A percentile compares a stretch with the other conserved stretches of the same genome.
Conservation (phyloP, 1,140 invertebrate species). For the Drosophila ambigua region DNA sequence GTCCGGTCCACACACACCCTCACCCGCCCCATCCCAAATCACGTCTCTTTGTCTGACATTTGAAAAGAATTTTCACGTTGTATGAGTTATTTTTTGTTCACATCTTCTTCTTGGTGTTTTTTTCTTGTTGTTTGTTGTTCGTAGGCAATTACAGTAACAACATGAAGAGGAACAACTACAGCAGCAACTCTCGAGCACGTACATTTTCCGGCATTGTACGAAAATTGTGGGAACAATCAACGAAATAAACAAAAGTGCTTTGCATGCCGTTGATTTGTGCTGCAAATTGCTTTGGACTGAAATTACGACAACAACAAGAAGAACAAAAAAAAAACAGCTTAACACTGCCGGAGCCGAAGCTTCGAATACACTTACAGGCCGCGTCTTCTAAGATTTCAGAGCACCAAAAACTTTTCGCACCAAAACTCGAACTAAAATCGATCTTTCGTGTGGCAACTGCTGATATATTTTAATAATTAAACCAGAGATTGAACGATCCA, state of each 20-base stretch:
- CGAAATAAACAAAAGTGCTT: constrained; percentile 75
- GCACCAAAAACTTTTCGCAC: too few species aligned
- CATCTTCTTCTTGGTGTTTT: constrained; percentile 34
- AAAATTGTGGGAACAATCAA: constrained; percentile 82
- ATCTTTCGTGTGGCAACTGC: too few species aligned
- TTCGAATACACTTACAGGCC: constrained; percentile 4
- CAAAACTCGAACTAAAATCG: too few species aligned
- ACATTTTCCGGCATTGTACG: constrained; percentile 79
- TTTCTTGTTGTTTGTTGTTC: constrained; percentile 33
- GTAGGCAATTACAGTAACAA: constrained; percentile 72
- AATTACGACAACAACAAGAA: constrained; percentile 35
- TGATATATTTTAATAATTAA: too few species aligned
- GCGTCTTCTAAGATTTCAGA: too few species aligned
- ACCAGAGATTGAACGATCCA: too few species aligned
- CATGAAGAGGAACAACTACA: constrained; percentile 29
- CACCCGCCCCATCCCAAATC: neutral
- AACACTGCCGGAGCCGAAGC: constrained; percentile 1
- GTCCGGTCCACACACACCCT: constrained; percentile 13
- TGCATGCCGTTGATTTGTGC: constrained; percentile 68
- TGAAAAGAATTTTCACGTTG: constrained; percentile 79
- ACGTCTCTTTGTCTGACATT: constrained; percentile 59
- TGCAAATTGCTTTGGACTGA: constrained; percentile 49
- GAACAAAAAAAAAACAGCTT: constrained; percentile 10
- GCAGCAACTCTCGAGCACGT: constrained; percentile 58
- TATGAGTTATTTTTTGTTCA: constrained; percentile 45